Evolutionary conservation across 2,797 vertebrate genomes (phyloP).

Genomic region (Morelia viridis): DNA sequence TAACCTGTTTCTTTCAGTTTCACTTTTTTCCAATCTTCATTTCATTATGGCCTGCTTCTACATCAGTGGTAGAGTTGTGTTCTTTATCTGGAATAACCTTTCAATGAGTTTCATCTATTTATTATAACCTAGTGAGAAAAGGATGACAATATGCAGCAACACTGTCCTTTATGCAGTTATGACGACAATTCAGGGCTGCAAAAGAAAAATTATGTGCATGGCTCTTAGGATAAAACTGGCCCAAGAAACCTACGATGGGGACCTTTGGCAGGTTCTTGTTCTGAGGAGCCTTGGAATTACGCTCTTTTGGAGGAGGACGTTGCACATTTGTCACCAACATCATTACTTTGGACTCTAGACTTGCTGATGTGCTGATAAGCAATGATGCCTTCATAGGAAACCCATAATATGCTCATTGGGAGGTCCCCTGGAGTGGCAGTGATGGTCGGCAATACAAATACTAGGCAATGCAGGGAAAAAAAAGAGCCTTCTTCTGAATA

Average conservation of each 20-base stretch:
- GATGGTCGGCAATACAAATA: not conserved
- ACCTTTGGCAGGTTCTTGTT: not conserved
- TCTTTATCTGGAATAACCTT: not conserved
- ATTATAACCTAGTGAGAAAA: not conserved
- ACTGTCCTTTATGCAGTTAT: not conserved
- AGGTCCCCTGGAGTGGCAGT: not conserved
- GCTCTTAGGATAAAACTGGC: not conserved
- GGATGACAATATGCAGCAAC: not conserved
- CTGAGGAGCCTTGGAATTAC: no score
- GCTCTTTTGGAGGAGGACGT: not conserved
- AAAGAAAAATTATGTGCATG: not conserved
- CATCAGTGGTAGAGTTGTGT: not conserved
- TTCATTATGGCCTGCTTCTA: not conserved
- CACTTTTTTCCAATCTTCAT: not conserved
- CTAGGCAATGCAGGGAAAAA: not conserved
- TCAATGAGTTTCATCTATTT: not conserved
- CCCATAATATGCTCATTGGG: not conserved
- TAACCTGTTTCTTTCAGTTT: not conserved
- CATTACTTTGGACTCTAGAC: not conserved
- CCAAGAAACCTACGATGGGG: not conserved
- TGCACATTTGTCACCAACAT: not conserved
- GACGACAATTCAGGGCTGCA: not conserved
- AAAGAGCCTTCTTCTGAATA: not conserved
- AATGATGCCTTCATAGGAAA: not conserved
- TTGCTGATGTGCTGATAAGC: not conserved